Conservation (phyloP, 2,113 vertebrate species). For the Ariopsis seemanni region DNA sequence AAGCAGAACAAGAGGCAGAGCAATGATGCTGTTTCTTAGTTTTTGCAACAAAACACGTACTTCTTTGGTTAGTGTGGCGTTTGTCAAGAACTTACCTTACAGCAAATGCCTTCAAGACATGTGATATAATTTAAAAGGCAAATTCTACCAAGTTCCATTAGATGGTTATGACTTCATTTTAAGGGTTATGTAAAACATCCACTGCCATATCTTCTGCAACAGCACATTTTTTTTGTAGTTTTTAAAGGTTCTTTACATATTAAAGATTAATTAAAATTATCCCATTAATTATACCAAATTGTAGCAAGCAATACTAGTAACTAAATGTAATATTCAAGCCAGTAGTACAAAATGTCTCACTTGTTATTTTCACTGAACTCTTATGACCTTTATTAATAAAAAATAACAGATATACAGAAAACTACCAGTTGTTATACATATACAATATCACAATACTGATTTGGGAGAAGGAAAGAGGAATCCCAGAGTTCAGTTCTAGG, state of each 20-base stretch:
- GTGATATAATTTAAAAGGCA: neutral
- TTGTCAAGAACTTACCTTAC: neutral
- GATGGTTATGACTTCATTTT: neutral
- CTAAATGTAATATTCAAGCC: neutral
- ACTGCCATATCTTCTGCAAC: neutral
- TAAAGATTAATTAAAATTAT: neutral
- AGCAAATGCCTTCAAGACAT: neutral
- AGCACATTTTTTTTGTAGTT: neutral
- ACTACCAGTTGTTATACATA: neutral
- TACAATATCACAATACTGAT: conserved; percentile 8
- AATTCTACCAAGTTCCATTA: neutral
- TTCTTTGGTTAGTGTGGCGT: neutral
- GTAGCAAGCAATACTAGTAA: neutral
- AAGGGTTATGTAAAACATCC: neutral
- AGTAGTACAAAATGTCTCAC: neutral
- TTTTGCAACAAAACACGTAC: neutral
- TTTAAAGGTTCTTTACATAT: neutral
- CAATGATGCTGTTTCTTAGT: neutral
- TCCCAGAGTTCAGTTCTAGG: neutral
- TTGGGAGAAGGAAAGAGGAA: neutral
- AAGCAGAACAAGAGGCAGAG: neutral
- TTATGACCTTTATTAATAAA: conserved; percentile 24
- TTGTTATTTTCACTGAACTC: neutral
- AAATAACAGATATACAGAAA: neutral
- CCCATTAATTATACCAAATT: neutral